These are phyloP conservation scores for Notarius quadriscutis DNA, from an alignment of 2,113 vertebrate genomes.

Conservation along the genomic window DNA sequence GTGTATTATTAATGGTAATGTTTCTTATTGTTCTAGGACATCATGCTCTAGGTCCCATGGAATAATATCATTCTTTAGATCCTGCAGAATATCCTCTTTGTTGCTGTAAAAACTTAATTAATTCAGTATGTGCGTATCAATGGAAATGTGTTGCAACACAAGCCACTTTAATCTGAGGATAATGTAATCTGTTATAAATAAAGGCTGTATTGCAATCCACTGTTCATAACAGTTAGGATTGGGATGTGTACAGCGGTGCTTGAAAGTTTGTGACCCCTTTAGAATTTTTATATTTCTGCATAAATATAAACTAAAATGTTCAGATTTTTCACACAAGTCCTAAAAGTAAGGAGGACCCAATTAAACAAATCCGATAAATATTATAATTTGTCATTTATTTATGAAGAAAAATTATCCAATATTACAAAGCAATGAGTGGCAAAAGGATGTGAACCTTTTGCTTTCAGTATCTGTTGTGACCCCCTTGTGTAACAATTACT, in stretches of 20 bases:
- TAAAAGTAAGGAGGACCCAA: too few relatives aligned
- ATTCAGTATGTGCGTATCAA: neutral
- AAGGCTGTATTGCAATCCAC: neutral
- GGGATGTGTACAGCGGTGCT: neutral
- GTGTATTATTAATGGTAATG: neutral
- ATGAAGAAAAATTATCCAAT: too few relatives aligned
- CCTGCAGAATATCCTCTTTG: neutral
- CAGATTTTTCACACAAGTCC: too few relatives aligned
- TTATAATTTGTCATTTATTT: too few relatives aligned
- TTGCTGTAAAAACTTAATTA: neutral
- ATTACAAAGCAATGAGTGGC: too few relatives aligned
- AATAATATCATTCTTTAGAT: neutral
- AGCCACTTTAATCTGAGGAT: neutral
- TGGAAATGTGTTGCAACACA: neutral
- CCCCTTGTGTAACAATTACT: too few relatives aligned
- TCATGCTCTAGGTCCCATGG: neutral
- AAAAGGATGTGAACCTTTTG: too few relatives aligned
- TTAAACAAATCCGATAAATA: too few relatives aligned
- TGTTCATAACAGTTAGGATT: neutral
- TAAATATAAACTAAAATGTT: too few relatives aligned
- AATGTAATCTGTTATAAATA: neutral
- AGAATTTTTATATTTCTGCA: too few relatives aligned
- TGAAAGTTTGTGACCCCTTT: neutral
- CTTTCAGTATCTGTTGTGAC: too few relatives aligned
- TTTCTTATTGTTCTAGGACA: neutral